Evolutionary conservation across 2,888 invertebrate genomes (phyloP).

Genomic region (Prosapia bicincta): DNA sequence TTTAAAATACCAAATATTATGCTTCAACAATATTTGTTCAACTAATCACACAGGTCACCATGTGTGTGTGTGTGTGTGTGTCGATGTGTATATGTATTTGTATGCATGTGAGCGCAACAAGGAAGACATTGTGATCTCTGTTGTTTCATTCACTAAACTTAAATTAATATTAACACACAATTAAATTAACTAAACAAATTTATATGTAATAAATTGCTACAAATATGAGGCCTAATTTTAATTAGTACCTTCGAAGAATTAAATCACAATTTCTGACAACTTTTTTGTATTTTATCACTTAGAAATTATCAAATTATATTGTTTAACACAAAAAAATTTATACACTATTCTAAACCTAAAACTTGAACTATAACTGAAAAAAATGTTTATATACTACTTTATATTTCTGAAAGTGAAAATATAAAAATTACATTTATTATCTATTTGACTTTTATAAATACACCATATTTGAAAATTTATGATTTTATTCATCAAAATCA

Average conservation of each 20-base stretch:
- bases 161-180: neutral
- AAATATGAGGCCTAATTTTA: neutral
- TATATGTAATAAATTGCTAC: neutral
- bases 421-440: neutral
- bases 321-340: slow-evolving; percentile 8
- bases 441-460: neutral
- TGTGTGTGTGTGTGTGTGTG: too few species aligned
- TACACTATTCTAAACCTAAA: neutral
- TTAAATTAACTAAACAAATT: neutral
- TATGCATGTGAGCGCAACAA: too few species aligned
- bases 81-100: too few species aligned
- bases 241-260: neutral
- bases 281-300: neutral
- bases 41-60: neutral
- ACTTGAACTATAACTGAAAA: neutral
- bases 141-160: slow-evolving; percentile 6
- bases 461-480: neutral
- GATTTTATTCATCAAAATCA: neutral
- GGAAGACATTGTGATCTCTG: slow-evolving; percentile 26
- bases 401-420: neutral
- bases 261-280: neutral
- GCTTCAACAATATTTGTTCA: neutral
- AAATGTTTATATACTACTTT: neutral
- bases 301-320: slow-evolving; percentile 1
- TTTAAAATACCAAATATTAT: too few species aligned